Conservation (phyloP, 2,888 invertebrate species). For the Ischnus inquisitorius region DNA sequence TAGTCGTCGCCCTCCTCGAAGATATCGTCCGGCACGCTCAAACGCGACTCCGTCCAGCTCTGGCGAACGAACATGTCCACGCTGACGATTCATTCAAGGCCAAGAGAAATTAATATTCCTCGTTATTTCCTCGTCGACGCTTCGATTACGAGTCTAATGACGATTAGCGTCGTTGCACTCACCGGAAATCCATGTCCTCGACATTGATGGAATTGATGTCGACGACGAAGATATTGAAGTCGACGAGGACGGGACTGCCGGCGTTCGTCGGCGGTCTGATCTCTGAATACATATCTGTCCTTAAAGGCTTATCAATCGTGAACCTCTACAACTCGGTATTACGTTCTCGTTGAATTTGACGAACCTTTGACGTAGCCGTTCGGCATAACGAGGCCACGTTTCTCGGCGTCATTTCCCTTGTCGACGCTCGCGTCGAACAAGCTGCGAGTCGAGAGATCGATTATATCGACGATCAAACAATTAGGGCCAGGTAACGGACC, state of each 20-base stretch:
- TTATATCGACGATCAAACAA: conserved; percentile 28
- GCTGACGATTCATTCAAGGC: conserved; percentile 85
- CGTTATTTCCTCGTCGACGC: neutral
- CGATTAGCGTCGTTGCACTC: conserved; percentile 74
- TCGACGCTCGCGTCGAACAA: conserved; percentile 71
- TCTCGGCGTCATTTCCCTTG: conserved; percentile 86
- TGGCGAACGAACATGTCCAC: conserved; percentile 95
- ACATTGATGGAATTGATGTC: conserved; percentile 96
- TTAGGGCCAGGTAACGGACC: neutral
- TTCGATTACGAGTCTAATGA: neutral
- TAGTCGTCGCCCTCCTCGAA: conserved; percentile 94
- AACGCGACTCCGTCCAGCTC: conserved; percentile 92
- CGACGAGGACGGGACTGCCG: conserved; percentile 91
- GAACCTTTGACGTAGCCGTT: conserved; percentile 92
- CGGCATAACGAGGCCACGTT: conserved; percentile 90
- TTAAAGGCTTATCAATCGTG: conserved; percentile 25
- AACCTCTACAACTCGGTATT: conserved; percentile 5
- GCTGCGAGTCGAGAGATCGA: conserved; percentile 65
- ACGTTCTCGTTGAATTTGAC: conserved; percentile 13
- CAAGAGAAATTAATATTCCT: conserved; percentile 55
- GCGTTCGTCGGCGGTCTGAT: conserved; percentile 91
- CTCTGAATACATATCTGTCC: conserved; percentile 86
- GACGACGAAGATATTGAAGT: conserved; percentile 93
- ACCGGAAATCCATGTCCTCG: conserved; percentile 96
- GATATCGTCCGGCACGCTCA: conserved; percentile 91